These are phyloP conservation scores for Sorex araneus DNA, from an alignment of 2,113 vertebrate genomes.

Conservation along the genomic window DNA sequence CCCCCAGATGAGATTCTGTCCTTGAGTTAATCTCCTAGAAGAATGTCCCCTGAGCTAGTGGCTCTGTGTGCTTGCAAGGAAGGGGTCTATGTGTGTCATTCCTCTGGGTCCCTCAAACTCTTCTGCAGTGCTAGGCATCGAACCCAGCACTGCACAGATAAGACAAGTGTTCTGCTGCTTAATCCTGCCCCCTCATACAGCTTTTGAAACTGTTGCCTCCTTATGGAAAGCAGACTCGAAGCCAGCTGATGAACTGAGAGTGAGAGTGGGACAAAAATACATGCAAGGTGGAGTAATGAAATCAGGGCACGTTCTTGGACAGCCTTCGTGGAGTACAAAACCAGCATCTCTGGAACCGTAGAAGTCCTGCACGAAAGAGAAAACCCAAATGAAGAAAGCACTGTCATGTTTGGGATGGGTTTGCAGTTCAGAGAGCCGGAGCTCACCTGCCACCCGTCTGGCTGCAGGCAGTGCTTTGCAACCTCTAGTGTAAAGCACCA, in stretches of 20 bases:
- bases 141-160: too few relatives aligned
- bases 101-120: too few relatives aligned
- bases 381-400: neutral
- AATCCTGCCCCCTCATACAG: too few relatives aligned
- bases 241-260: conserved; percentile 31
- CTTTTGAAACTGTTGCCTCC: neutral
- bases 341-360: neutral
- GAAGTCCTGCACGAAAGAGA: neutral
- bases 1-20: too few relatives aligned
- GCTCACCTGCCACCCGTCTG: neutral
- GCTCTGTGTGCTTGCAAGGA: too few relatives aligned
- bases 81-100: too few relatives aligned
- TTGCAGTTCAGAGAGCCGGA: neutral
- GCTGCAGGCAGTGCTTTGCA: neutral
- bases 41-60: too few relatives aligned
- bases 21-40: too few relatives aligned
- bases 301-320: neutral
- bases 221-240: neutral
- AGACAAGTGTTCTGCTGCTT: too few relatives aligned
- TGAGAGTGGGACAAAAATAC: conserved; percentile 8
- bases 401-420: neutral
- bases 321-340: neutral
- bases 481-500: neutral
- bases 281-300: neutral
- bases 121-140: too few relatives aligned